phyloP scores from a whole-genome alignment of 2,888 invertebrate genomes.

The Mythimna lalbum region DNA sequence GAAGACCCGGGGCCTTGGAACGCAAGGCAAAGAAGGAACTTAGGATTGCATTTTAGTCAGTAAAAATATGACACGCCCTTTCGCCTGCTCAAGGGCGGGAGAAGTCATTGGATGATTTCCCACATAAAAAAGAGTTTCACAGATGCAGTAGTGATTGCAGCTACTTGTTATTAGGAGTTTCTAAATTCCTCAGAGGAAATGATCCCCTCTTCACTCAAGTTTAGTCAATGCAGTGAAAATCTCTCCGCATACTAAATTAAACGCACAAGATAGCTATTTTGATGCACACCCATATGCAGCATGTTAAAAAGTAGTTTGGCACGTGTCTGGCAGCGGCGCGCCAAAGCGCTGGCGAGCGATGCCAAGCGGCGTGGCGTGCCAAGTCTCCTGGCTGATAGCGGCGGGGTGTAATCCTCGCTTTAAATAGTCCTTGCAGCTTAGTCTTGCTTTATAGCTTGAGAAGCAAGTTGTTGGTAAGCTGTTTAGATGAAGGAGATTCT shows the following conservation, averaged over 20 bases:
- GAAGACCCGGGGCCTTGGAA: no score
- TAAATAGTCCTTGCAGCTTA: constrained; percentile 22
- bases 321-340: constrained; percentile 16
- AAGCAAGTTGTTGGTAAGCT: neutral
- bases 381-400: constrained; percentile 18
- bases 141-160: neutral
- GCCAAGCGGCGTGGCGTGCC: constrained; percentile 46
- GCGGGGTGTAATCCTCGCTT: constrained; percentile 5
- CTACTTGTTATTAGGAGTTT: neutral
- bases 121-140: no score
- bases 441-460: neutral
- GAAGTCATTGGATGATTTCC: no score
- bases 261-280: neutral
- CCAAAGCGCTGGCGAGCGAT: constrained; percentile 35
- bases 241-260: neutral
- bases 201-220: neutral
- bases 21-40: no score
- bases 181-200: neutral
- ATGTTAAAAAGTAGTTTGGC: constrained; percentile 54
- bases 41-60: no score
- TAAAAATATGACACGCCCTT: no score
- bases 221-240: neutral
- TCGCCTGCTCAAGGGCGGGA: no score
- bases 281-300: constrained; percentile 9
- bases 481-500: neutral